A percentile compares a stretch with the other conserved stretches of the same genome.
Evolutionary conservation across 2,888 invertebrate species (phyloP).

Genomic region (Steinernema scapterisci): DNA sequence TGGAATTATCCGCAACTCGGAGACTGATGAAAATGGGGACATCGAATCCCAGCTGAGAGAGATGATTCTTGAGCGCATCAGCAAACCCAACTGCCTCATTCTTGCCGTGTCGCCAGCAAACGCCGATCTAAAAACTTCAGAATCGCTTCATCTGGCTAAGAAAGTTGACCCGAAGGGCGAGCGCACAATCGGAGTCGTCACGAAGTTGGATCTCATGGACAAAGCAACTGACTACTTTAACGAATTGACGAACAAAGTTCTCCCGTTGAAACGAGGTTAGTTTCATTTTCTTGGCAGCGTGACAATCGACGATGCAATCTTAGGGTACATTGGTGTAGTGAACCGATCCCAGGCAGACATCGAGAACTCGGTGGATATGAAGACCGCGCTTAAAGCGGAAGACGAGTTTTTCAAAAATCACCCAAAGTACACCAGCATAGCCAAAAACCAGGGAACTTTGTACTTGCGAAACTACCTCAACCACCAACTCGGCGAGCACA

Average conservation of each 20-base stretch:
- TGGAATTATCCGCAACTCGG: background rate
- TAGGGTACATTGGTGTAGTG: conserved; percentile 12
- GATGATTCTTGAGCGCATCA: conserved; percentile 24
- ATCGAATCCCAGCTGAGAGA: background rate
- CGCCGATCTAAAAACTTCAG: conserved; percentile 25
- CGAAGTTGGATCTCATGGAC: conserved; percentile 35
- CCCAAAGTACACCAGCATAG: background rate
- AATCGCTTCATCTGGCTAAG: conserved; percentile 26
- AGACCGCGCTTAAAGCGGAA: background rate
- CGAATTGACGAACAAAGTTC: conserved; percentile 16
- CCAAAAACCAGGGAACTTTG: background rate
- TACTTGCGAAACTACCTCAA: background rate
- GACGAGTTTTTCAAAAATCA: background rate
- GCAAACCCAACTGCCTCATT: conserved; percentile 29
- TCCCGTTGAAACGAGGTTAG: background rate
- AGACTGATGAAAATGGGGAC: background rate
- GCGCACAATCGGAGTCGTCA: conserved; percentile 33
- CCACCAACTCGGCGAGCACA: background rate
- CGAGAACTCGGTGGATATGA: background rate
- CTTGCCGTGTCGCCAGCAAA: conserved; percentile 33
- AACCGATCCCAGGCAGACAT: background rate
- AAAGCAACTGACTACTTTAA: conserved; percentile 25
- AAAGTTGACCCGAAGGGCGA: conserved; percentile 31
- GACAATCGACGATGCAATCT: background rate
- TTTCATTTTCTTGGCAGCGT: background rate